phyloP scores from a whole-genome alignment of 2,113 vertebrate genomes.

The Hemiscyllium ocellatum region DNA sequence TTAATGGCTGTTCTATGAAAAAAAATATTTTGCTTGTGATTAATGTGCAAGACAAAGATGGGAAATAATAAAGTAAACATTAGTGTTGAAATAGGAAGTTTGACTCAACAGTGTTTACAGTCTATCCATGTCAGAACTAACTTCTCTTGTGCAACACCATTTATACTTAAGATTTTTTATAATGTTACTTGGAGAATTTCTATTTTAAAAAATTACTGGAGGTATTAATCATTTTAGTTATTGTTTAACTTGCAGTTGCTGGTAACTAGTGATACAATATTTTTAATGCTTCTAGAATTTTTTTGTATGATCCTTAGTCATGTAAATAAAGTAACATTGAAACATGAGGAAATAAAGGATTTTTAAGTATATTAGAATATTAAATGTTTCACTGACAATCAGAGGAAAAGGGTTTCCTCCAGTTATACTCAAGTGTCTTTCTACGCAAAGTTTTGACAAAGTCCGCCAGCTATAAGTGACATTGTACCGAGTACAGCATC shows the following conservation, averaged over 20 bases:
- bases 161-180: conserved; percentile 40
- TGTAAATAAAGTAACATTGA: not conserved
- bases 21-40: conserved; percentile 24
- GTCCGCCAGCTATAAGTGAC: not conserved
- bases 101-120: conserved; percentile 43
- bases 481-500: not conserved
- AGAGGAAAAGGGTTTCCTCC: not conserved
- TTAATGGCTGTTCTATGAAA: conserved; percentile 9
- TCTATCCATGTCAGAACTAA: conserved; percentile 45
- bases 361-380: not conserved
- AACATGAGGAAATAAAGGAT: not conserved
- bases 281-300: not conserved
- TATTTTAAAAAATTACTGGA: not conserved
- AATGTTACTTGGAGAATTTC: conserved; percentile 38
- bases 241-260: not conserved
- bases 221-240: not conserved
- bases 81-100: conserved; percentile 43
- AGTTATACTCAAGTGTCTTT: not conserved
- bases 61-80: conserved; percentile 49
- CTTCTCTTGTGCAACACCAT: conserved; percentile 43
- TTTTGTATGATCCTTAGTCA: not conserved
- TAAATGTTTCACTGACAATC: not conserved
- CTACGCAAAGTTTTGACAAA: not conserved
- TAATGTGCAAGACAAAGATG: conserved; percentile 41
- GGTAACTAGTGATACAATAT: not conserved